Percentiles rank a stretch among this genome's conserved stretches.
Evolutionary conservation across 2,888 invertebrate genomes (phyloP).

Genomic region (Agrochola lychnidis): DNA sequence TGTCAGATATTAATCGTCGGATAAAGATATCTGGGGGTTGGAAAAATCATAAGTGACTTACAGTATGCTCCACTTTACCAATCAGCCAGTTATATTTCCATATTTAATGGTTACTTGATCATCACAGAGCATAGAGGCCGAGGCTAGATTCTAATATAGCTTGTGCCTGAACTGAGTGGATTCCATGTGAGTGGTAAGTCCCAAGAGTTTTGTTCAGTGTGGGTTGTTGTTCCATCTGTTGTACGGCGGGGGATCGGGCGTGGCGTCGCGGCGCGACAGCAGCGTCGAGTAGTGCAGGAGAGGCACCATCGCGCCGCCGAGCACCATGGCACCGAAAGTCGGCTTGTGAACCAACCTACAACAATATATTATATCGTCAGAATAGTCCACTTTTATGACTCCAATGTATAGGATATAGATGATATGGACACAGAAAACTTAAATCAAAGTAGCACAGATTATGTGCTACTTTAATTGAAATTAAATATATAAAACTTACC

Average conservation of each 20-base stretch:
- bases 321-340: slow-evolving; percentile 78
- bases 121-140: background rate
- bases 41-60: background rate
- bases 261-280: slow-evolving; percentile 72
- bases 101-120: background rate
- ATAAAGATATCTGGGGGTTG: background rate
- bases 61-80: background rate
- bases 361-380: background rate
- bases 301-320: slow-evolving; percentile 79
- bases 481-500: slow-evolving; percentile 74
- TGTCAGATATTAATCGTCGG: background rate
- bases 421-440: background rate
- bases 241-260: slow-evolving; percentile 72
- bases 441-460: background rate
- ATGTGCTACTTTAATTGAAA: no score
- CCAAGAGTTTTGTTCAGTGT: slow-evolving; percentile 68
- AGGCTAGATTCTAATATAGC: slow-evolving; percentile 1
- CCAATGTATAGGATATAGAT: background rate
- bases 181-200: background rate
- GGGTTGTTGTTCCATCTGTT: slow-evolving; percentile 73
- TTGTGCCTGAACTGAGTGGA: background rate
- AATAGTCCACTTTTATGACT: background rate
- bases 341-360: slow-evolving; percentile 84
- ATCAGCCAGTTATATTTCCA: background rate
- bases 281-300: slow-evolving; percentile 84